Evolutionary conservation across 2,113 vertebrate genomes (phyloP), one percentile per base, ranked within the genome.

Genomic region (Peromyscus californicus): DNA sequence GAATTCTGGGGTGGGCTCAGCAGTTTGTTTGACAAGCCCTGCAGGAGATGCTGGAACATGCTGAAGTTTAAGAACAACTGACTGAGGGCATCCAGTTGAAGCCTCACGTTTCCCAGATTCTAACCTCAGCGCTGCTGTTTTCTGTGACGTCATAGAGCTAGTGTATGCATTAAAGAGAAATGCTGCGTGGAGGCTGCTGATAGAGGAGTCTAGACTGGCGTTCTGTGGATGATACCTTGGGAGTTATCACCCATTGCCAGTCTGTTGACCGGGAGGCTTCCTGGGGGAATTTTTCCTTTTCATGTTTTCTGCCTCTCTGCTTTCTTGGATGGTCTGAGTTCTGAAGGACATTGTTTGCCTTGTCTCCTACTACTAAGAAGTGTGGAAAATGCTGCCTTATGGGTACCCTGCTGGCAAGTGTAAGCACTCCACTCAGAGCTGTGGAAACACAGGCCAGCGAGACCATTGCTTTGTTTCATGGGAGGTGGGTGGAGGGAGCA

Each of bases 381-480:
- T 48, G 19, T 70, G 51, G 92, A 10, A 97, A 94, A 87, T 82
- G 4, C 59, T 95, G 48, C 45, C 90, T 75, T 90, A 45, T 92
- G 33, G 48, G 33, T 36, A 48, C 19, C 15, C 29, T 76, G 76
- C 39, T 70, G 24, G 63, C 45, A 51, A 93, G 29, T 72, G 24
- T 36, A 93, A 85, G 85, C 80, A 10, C 36, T 78, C 69, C 57
- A 59, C 84, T 90, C 74, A 45, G 5, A 89, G 76, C 26, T 59
- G 15, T 51, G 86, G 57, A 89, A 91, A 89, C 3, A 75, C 15
- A 80, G 42, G 33, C 61, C 51, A 22, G 31, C 61, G 87, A 96
- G 84, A 83, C 24, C 42, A 31, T 72, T 36, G 54, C 22, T 96
- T 92, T 92, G 67, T 83, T 75, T 94, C 61, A 84, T 94, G 67